Evolutionary conservation across 1,140 invertebrate genomes (phyloP).

Genomic region (Delia radicum): DNA sequence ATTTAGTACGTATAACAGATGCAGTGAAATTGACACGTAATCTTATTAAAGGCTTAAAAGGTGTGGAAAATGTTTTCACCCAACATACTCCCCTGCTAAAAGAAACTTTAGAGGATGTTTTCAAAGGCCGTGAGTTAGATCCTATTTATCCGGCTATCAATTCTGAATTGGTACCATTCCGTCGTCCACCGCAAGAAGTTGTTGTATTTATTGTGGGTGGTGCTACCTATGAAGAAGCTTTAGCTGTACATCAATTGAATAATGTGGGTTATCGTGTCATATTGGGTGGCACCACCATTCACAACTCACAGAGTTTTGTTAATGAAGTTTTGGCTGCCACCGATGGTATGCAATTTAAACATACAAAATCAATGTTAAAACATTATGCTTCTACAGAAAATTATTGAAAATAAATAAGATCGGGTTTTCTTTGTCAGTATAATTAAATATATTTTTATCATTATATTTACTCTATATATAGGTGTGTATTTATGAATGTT

Average conservation of each 20-base stretch:
- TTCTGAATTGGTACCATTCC: conserved; percentile 59
- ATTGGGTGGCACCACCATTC: conserved; percentile 87
- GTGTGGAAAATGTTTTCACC: conserved; percentile 96
- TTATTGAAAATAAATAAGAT: too few species aligned
- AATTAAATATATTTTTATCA: background rate
- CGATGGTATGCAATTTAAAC: conserved; percentile 59
- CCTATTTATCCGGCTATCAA: conserved; percentile 80
- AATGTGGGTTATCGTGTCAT: conserved; percentile 77
- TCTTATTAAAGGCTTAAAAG: conserved; percentile 86
- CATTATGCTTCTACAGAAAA: conserved; percentile 50
- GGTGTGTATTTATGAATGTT: background rate
- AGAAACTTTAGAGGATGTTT: conserved; percentile 83
- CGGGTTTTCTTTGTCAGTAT: background rate
- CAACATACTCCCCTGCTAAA: conserved; percentile 88
- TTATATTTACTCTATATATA: background rate
- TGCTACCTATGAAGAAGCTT: conserved; percentile 94
- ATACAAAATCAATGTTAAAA: conserved; percentile 54
- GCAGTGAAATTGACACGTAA: conserved; percentile 90
- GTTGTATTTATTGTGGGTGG: conserved; percentile 96
- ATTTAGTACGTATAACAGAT: conserved; percentile 67
- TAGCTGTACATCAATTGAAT: conserved; percentile 84
- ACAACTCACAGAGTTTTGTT: conserved; percentile 82
- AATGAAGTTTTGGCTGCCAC: conserved; percentile 67
- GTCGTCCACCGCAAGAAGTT: conserved; percentile 77
- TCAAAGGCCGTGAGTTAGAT: conserved; percentile 83